These are phyloP conservation scores for Panthera uncia DNA, from an alignment of 2,113 vertebrate genomes.

Conservation along the genomic window DNA sequence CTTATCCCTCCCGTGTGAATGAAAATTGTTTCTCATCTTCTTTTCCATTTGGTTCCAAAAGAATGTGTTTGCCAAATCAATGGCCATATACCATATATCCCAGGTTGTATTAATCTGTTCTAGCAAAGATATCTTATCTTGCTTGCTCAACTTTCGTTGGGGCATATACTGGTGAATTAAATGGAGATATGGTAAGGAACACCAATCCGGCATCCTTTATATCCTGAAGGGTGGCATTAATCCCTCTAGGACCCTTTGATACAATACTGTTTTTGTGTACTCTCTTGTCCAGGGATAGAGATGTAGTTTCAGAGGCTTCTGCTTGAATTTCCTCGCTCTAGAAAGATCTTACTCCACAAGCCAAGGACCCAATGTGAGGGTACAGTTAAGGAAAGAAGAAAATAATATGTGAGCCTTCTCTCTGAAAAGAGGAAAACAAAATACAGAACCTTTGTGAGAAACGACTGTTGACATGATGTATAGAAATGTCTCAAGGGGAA, in stretches of 20 bases:
- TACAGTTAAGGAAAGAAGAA: background rate
- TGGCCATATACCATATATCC: background rate
- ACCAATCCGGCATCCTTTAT: accelerated
- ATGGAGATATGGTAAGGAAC: background rate
- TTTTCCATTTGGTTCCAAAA: background rate
- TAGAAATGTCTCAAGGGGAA: background rate
- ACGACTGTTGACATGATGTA: background rate
- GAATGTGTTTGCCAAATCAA: background rate
- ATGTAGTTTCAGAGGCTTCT: background rate
- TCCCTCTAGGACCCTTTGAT: background rate
- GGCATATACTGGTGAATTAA: background rate
- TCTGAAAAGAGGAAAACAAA: background rate
- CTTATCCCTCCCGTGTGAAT: background rate
- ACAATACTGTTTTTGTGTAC: background rate
- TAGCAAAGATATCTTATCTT: background rate
- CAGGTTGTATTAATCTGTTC: background rate
- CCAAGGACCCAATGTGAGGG: background rate
- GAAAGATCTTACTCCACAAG: background rate
- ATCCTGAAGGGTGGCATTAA: background rate
- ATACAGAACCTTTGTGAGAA: background rate
- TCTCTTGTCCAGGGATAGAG: background rate
- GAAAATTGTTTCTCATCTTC: background rate
- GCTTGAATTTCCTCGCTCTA: background rate
- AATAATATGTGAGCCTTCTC: background rate
- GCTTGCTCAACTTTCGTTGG: background rate